Conservation (phyloP, 2,797 vertebrate genomes). For the Melanotaenia nigrans region DNA sequence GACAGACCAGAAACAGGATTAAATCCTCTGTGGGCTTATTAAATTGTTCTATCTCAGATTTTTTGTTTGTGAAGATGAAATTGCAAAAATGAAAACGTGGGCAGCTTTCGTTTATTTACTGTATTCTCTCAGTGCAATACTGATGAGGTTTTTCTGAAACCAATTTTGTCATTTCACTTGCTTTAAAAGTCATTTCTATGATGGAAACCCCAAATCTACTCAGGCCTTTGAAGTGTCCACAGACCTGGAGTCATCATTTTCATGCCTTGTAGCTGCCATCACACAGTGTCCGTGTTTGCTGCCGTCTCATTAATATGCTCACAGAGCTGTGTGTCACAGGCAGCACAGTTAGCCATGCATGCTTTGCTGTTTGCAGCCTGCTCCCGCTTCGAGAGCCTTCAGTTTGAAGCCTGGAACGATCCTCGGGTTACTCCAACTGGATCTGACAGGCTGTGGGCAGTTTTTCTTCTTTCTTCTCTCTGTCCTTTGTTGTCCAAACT, state of each 20-base stretch:
- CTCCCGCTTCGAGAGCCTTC: slow-evolving; percentile 44
- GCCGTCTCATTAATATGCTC: slow-evolving; percentile 61
- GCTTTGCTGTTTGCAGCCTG: slow-evolving; percentile 51
- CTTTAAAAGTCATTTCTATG: slow-evolving; percentile 47
- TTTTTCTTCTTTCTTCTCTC: slow-evolving; percentile 55
- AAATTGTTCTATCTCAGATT: slow-evolving; percentile 22
- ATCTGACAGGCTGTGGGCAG: slow-evolving; percentile 62
- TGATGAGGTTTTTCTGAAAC: slow-evolving; percentile 41
- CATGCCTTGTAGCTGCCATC: slow-evolving; percentile 41
- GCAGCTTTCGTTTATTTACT: slow-evolving; percentile 25
- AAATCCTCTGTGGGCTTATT: slow-evolving; percentile 11
- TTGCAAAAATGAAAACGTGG: slow-evolving; percentile 47
- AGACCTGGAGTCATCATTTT: slow-evolving; percentile 39
- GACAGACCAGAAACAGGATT: slow-evolving; percentile 42
- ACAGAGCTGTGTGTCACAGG: slow-evolving; percentile 59
- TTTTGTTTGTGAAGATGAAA: slow-evolving; percentile 10
- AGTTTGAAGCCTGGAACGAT: slow-evolving; percentile 51
- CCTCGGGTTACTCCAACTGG: slow-evolving; percentile 41
- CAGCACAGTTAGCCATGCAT: slow-evolving; percentile 66
- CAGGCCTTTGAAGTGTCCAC: slow-evolving; percentile 51
- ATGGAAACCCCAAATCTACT: slow-evolving; percentile 49
- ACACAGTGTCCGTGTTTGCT: slow-evolving; percentile 36
- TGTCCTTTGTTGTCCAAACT: slow-evolving; percentile 53
- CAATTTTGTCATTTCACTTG: slow-evolving; percentile 42
- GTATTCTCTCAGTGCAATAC: slow-evolving; percentile 44